Evolutionary conservation across 2,113 vertebrate species (phyloP).

Genomic region (Mobula hypostoma): DNA sequence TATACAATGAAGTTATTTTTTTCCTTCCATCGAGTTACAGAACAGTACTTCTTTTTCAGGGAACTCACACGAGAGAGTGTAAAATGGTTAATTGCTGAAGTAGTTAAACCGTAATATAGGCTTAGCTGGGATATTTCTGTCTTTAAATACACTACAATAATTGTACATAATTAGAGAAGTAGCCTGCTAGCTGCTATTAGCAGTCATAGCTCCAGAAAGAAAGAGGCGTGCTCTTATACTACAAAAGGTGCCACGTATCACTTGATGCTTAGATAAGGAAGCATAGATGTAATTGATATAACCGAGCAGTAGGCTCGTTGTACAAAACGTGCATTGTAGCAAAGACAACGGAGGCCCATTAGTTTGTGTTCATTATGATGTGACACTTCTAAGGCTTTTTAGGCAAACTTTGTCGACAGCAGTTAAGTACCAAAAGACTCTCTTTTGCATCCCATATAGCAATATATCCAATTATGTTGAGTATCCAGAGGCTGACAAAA

Average conservation of each 20-base stretch:
- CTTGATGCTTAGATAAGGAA: background rate
- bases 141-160: background rate
- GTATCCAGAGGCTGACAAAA: background rate
- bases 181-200: background rate
- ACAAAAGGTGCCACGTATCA: background rate
- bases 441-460: background rate
- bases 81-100: background rate
- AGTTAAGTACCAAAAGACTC: background rate
- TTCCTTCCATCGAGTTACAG: background rate
- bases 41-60: background rate
- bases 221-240: slow-evolving; percentile 11
- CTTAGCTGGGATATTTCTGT: background rate
- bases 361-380: background rate
- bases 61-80: background rate
- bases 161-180: slow-evolving; percentile 30
- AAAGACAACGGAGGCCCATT: background rate
- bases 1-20: background rate
- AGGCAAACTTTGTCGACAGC: background rate
- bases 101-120: background rate
- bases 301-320: background rate
- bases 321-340: background rate
- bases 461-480: background rate
- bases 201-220: background rate
- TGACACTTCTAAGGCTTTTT: no score
- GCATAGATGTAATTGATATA: background rate